Evolutionary conservation across 2,797 vertebrate genomes (phyloP), one percentile per base, ranked within the genome.

Genomic region (Syngnathus acus): DNA sequence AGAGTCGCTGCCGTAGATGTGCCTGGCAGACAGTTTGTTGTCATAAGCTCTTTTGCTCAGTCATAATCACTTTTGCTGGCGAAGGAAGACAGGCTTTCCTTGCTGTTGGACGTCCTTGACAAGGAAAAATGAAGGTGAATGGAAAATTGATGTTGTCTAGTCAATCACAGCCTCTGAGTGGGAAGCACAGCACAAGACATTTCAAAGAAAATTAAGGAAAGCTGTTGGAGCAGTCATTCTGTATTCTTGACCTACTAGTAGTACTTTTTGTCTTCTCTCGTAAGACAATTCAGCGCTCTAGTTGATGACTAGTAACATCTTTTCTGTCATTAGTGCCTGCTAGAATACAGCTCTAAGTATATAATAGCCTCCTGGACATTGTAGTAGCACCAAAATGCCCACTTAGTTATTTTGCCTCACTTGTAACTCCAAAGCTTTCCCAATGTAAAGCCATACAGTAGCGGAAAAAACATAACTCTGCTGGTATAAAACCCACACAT

Each of bases 41-140:
- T 50, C 45, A 37, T 19, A 48, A 64, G 62, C 62, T 64, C 26
- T 64, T 58, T 63, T 32, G 62, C 26, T 48, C 62, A 39, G 45
- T 64, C 48, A 51, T 64, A 38, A 64, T 64, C 62, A n/a, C 26
- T 51, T 51, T 64, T 50, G 26, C 62, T 64, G 62, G 45, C 62
- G 37, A 39, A 64, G 16, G 37, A 38, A n/a, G 47, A 14, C 62
- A n/a, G 60, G 13, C 60, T 64, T 51, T 51, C 62, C 9, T 50
- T 64, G 38, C 32, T 38, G 45, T 50, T 51, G 62, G 62, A 51
- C 48, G 62, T 51, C 62, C 62, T 51, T 51, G 47, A 62, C 42
- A 26, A 39, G 37, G 45, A 47, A 51, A 64, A 39, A 9, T 17
- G 62, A 47, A 63, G 62, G 39, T 40, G 58, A 26, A 60, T n/a